Evolutionary conservation across 2,113 vertebrate genomes (phyloP).

Genomic region (Notothenia coriiceps): DNA sequence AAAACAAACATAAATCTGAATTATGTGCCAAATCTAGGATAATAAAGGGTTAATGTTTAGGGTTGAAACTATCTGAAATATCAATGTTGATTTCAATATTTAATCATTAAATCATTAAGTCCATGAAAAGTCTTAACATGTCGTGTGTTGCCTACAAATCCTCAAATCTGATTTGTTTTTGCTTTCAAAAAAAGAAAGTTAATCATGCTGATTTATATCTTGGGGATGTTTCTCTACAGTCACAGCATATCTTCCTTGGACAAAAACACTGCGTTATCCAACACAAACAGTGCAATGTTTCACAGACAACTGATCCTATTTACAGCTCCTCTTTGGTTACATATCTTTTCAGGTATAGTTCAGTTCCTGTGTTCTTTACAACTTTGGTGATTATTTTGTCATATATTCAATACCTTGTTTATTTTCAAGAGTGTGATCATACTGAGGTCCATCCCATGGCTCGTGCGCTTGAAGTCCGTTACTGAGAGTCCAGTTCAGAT

Average conservation of each 20-base stretch:
- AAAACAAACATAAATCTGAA: no score
- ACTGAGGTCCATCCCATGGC: constrained; percentile 76
- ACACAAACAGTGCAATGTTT: background rate
- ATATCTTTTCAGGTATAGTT: background rate
- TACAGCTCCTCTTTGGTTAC: background rate
- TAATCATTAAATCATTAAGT: no score
- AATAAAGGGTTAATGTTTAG: no score
- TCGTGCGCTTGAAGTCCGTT: constrained; percentile 60
- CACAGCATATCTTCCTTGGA: background rate
- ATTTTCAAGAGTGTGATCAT: constrained; percentile 81
- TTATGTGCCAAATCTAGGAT: no score
- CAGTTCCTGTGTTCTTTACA: no score
- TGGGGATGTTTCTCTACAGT: background rate
- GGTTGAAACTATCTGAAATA: no score
- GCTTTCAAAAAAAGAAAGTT: no score
- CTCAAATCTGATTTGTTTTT: no score
- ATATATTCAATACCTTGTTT: constrained; percentile 67
- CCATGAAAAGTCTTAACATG: no score
- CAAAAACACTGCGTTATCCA: background rate
- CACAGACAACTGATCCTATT: background rate
- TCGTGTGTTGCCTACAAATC: no score
- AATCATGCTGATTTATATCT: background rate
- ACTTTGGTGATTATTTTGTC: background rate
- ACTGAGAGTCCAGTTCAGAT: constrained; percentile 74
- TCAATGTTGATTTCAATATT: background rate